Evolutionary conservation across 2,113 vertebrate species (phyloP), one percentile per base, ranked within the genome.

Genomic region (Ptychochromis oligacanthus): DNA sequence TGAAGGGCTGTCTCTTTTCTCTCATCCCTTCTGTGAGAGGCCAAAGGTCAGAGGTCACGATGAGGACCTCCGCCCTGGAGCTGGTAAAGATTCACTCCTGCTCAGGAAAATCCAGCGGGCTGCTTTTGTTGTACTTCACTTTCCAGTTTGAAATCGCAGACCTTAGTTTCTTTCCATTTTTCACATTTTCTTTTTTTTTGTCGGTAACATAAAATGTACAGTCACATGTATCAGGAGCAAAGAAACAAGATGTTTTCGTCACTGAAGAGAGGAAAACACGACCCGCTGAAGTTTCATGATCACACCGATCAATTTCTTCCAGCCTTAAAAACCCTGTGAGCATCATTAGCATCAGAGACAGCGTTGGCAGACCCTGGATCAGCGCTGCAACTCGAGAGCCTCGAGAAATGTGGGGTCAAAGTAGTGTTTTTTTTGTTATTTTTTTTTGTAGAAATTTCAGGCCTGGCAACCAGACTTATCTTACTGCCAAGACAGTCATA

Each of bases 361-460:
- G 59, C 8, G 4, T 60, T 61, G 49, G 80, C 83, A 81, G 81
- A 76, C 83, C 83, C 83, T 54, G 87, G 91, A 88, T 90, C 87
- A 92, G 92, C 80, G 76, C 83, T 91, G 92, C 81, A 24, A 79
- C 86, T 91, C 57, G 1, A 84, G 43, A 84, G 86, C 82, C 75
- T 93, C 11, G 28, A 89, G 79, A 91, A 85, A 88, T 84, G 80
- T 86, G 84, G 89, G 92, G 84, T 92, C 84, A 90, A 85, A 90
- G 75, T 89, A 91, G 92, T 93, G 85, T 52, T 70, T 70, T 18
- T 46, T 55, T 64, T 76, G 22, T 75, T 0, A 55, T 67, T 59
- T 2, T n/a, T 80, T 75, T 49, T 61, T 38, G 72, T 88, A 89
- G 80, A 86, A 89, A 89, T 89, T 72, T 88, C 75, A 75, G 70